These are phyloP conservation scores for Pemphigus obesinymphae DNA, from an alignment of 1,140 invertebrate species.

Conservation along the genomic window DNA sequence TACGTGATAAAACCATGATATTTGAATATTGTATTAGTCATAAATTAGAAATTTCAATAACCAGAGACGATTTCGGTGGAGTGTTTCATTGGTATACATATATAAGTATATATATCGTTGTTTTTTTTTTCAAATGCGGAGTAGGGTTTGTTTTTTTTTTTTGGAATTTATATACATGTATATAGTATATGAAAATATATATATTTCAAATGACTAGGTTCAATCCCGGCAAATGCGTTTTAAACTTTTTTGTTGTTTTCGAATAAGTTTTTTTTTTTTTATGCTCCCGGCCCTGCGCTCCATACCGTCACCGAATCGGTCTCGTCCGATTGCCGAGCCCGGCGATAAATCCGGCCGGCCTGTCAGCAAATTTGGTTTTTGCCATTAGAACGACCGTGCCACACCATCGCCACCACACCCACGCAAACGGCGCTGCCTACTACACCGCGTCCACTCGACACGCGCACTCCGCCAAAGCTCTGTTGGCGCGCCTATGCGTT, in stretches of 20 bases:
- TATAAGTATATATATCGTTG: neutral
- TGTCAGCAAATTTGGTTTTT: constrained; percentile 39
- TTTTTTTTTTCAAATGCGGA: neutral
- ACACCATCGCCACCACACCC: neutral
- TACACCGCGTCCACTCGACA: neutral
- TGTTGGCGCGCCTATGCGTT: neutral
- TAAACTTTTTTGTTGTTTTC: constrained; percentile 32
- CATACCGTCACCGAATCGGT: neutral
- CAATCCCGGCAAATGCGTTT: neutral
- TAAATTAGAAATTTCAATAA: neutral
- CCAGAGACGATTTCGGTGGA: neutral
- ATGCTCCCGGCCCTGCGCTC: neutral
- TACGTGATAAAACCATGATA: neutral
- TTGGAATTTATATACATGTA: neutral
- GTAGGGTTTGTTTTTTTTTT: neutral
- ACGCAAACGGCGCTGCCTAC: neutral
- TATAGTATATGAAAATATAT: neutral
- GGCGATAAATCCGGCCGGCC: constrained; percentile 6
- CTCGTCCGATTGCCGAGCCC: neutral
- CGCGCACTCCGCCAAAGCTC: constrained; percentile 8
- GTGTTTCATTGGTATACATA: neutral
- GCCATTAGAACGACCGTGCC: constrained; percentile 19
- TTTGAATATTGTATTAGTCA: neutral
- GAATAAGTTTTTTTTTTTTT: constrained; percentile 23
- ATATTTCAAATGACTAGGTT: neutral